Base-by-base conservation (phyloP, 2,888 invertebrate species). In the Pammene aurita region DNA sequence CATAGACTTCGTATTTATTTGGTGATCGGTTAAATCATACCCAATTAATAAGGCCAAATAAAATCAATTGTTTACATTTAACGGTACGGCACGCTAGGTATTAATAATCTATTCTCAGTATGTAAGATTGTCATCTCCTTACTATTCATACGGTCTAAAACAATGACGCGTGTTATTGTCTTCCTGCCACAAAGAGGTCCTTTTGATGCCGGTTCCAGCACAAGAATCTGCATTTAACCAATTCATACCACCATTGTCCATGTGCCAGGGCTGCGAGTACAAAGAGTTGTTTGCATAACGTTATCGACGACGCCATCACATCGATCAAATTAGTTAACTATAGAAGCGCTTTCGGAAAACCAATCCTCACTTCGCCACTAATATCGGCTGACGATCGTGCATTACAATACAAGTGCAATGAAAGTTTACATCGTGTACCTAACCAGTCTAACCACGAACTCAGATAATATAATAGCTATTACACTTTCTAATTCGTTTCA, bases 271-370 rank as follows among this genome's bases (percentile, higher is more conserved):
- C 73, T 76, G 75, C 79, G 78, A 76, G 84, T 84, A 86, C 69
- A 89, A 87, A 86, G 84, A 82, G 80, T 78, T 80, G 83, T 89
- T 87, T 87, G 87, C 87, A 88, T 88, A 85, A 85, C 84, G 78
- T 77, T 84, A 86, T 85, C 82, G 77, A 78, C 50, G 50, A 61
- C 81, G 79, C 78, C 78, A 80, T 80, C 80, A 80, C 81, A 83
- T 82, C 81, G 79, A 73, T 77, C 77, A 48, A 60, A 60, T 65
- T 65, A 57, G 55, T 55, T 69, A 65, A 58, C 54, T 46, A 48
- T 57, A 9, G 26, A 26, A 26, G 26, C 1, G 26, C 26, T 26
- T 26, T 54, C 16, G 18, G 52, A 46, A 42, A 42, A 62, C 61
- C 50, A 61, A 72, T 26, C 26, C 26, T 26, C 26, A 71, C 57